Base-by-base conservation (phyloP, 2,888 invertebrate genomes). In the Vandiemenella viatica region DNA sequence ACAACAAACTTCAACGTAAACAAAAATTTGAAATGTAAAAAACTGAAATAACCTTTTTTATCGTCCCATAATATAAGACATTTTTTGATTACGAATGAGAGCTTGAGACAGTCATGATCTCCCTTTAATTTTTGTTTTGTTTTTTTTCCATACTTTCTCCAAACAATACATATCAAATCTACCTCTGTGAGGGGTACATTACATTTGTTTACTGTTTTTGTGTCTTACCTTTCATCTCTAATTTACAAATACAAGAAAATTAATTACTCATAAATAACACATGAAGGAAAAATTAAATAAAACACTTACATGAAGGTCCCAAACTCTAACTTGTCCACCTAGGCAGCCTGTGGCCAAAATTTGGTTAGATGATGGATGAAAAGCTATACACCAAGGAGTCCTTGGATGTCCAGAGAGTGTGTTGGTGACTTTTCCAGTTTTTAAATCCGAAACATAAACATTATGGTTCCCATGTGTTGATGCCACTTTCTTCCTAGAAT, bases 381-480 rank as follows among this genome's bases (percentile, higher is more conserved):
- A 91, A 38, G 86, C 85, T 45, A 90, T 78, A 61, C 87, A 87
- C 91, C 91, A 91, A 1, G 90, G 90, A 13, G 89, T 90, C 26
- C 90, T 72, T 2, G 87, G 87, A 66, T 91, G 90, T 0, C 89
- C 89, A 32, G 76, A 74, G 47, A 90, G 65, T 37, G 82, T 83
- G 58, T 79, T 77, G 19, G 85, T 76, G 61, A 85, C 82, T 62
- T 81, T 82, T 0, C 87, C 87, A 58, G 77, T 85, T 17, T 77
- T 74, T 37, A 88, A 66, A 61, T 89, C 85, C 15, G 83, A 84
- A 21, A 91, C 81, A 64, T 89, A 85, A 23, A 91, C 81, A 64
- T 83, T 82, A 63, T 90, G 90, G 65, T 91, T 88, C 17, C 89
- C 89, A 69, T 91, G 89, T 1, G 88, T 84, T 6, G 89, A 89